Percentiles rank a stretch among this genome's conserved stretches.
phyloP scores from a whole-genome alignment of 2,888 invertebrate species.

The Machimus atricapillus region DNA sequence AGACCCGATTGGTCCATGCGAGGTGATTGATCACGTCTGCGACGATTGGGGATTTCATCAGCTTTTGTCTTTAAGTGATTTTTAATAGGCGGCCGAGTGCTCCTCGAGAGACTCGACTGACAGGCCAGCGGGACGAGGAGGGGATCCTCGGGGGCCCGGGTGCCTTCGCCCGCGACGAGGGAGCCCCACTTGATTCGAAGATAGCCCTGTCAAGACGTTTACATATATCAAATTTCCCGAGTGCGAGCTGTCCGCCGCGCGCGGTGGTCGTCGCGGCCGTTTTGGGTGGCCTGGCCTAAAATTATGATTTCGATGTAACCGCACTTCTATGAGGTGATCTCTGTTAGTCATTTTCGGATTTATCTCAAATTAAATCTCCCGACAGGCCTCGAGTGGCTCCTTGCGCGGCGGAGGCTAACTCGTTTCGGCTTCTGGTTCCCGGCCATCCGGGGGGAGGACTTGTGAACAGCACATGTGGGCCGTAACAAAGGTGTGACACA shows the following conservation, averaged over 20 bases:
- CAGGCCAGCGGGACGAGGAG: not conserved
- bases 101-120: not conserved
- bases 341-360: conserved; percentile 16
- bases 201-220: not conserved
- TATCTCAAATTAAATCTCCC: conserved; percentile 38
- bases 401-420: not conserved
- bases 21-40: conserved; percentile 33
- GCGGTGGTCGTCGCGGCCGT: not conserved
- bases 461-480: conserved; percentile 28
- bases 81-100: not conserved
- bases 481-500: conserved; percentile 30
- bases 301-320: conserved; percentile 38
- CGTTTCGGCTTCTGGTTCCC: not conserved
- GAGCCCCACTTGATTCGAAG: not conserved
- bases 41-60: conserved; percentile 38
- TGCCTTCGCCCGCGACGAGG: not conserved
- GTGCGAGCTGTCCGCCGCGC: not conserved
- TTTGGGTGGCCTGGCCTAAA: conserved; percentile 19
- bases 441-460: not conserved
- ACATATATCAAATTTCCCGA: conserved; percentile 9
- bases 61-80: conserved; percentile 39
- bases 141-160: not conserved
- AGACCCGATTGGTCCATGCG: not conserved
- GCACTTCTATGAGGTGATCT: conserved; percentile 26
- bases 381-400: not conserved